Evolutionary conservation across 1,140 invertebrate species (phyloP).

Genomic region (Drosophila lini): DNA sequence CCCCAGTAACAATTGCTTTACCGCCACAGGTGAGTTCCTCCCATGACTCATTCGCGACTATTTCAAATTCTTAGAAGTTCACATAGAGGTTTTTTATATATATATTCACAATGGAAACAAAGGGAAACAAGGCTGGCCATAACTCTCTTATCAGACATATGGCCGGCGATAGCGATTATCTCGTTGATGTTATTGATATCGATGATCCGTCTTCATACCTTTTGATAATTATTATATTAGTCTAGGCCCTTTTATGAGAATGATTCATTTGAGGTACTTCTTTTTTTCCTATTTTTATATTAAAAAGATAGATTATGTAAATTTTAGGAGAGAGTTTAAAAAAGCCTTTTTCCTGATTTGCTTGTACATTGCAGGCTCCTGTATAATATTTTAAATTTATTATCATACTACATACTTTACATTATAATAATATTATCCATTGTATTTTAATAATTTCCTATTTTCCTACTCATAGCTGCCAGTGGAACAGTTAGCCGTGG

Average conservation of each 20-base stretch:
- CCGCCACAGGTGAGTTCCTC: constrained; percentile 19
- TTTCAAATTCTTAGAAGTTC: constrained; percentile 20
- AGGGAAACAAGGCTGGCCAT: constrained; percentile 11
- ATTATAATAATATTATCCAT: too few species aligned
- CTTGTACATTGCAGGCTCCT: too few species aligned
- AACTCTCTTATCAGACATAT: constrained; percentile 19
- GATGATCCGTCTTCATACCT: neutral
- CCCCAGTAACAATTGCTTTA: neutral
- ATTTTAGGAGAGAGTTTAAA: too few species aligned
- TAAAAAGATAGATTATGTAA: neutral
- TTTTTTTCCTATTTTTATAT: neutral
- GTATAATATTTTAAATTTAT: too few species aligned
- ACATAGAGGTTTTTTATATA: neutral
- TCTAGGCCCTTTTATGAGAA: neutral
- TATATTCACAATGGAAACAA: constrained; percentile 6
- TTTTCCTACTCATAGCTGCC: too few species aligned
- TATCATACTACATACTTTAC: too few species aligned
- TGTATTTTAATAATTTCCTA: too few species aligned
- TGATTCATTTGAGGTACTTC: constrained; percentile 6
- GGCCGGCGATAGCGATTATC: constrained; percentile 35
- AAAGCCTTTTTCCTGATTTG: too few species aligned
- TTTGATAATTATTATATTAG: neutral
- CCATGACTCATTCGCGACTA: constrained; percentile 37
- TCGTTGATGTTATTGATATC: constrained; percentile 19
- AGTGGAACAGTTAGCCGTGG: constrained; percentile 30